Conservation (phyloP, 2,888 invertebrate genomes). For the Drosophila lutescens region DNA sequence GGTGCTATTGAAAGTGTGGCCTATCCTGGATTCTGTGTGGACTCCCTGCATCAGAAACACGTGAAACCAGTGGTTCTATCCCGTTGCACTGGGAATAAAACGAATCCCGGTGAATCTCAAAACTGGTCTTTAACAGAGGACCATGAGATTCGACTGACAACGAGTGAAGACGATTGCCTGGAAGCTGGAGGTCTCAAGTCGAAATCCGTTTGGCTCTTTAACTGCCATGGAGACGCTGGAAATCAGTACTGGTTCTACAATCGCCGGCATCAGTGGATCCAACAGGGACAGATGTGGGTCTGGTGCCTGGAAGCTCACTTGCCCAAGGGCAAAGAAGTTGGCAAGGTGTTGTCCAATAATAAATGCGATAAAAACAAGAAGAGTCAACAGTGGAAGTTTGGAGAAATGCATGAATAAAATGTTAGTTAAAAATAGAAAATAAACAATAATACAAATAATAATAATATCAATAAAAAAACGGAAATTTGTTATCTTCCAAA, state of each 20-base stretch:
- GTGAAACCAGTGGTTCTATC: constrained; percentile 71
- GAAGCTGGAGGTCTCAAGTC: constrained; percentile 90
- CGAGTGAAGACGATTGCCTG: constrained; percentile 89
- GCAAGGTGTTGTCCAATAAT: constrained; percentile 88
- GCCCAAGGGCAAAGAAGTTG: constrained; percentile 84
- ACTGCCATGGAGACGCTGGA: constrained; percentile 93
- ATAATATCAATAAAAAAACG: too few relatives aligned
- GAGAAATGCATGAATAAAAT: too few relatives aligned
- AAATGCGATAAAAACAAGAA: constrained; percentile 85
- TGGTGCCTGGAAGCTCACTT: constrained; percentile 88
- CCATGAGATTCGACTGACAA: constrained; percentile 82
- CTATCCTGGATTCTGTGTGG: constrained; percentile 89
- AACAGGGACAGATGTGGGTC: constrained; percentile 55
- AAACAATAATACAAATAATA: not conserved
- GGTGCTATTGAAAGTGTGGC: constrained; percentile 90
- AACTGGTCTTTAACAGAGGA: constrained; percentile 71
- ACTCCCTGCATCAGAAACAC: constrained; percentile 86
- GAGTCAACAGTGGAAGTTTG: constrained; percentile 29
- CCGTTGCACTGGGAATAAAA: constrained; percentile 69
- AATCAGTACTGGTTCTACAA: constrained; percentile 96
- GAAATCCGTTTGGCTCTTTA: constrained; percentile 90
- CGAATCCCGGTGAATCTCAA: constrained; percentile 73
- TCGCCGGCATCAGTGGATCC: constrained; percentile 84
- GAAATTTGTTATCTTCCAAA: too few relatives aligned
- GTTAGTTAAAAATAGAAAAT: not conserved